Evolutionary conservation across 2,797 vertebrate genomes (phyloP).

Genomic region (Tenualosa ilisha): DNA sequence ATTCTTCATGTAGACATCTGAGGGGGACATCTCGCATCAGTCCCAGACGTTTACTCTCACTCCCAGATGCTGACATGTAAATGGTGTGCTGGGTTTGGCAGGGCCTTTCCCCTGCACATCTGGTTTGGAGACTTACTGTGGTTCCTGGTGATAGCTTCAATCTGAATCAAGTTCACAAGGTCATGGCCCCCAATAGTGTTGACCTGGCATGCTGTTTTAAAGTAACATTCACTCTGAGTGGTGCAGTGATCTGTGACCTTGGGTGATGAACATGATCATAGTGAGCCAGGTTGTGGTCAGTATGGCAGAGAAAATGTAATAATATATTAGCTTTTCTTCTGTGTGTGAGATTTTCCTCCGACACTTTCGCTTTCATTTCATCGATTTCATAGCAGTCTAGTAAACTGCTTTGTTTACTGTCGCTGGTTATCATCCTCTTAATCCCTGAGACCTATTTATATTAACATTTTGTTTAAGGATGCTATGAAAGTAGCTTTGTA

Average conservation of each 20-base stretch:
- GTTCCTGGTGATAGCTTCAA: not conserved
- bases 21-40: not conserved
- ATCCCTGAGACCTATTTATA: no score
- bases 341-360: no score
- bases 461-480: no score
- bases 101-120: not conserved
- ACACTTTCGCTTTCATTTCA: no score
- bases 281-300: not conserved
- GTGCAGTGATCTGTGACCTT: not conserved
- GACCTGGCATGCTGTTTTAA: not conserved
- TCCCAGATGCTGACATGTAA: not conserved
- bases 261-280: not conserved
- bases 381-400: no score
- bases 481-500: not conserved
- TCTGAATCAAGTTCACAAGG: not conserved
- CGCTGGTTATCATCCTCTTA: no score
- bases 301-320: not conserved
- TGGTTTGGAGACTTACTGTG: not conserved
- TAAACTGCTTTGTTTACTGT: no score
- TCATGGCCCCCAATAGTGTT: not conserved
- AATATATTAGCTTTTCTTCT: not conserved
- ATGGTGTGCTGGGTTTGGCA: not conserved
- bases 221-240: not conserved
- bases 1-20: conserved; percentile 5
- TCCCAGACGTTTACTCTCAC: conserved; percentile 4